These are phyloP conservation scores for Picus viridis DNA, from an alignment of 2,797 vertebrate species.

Conservation along the genomic window DNA sequence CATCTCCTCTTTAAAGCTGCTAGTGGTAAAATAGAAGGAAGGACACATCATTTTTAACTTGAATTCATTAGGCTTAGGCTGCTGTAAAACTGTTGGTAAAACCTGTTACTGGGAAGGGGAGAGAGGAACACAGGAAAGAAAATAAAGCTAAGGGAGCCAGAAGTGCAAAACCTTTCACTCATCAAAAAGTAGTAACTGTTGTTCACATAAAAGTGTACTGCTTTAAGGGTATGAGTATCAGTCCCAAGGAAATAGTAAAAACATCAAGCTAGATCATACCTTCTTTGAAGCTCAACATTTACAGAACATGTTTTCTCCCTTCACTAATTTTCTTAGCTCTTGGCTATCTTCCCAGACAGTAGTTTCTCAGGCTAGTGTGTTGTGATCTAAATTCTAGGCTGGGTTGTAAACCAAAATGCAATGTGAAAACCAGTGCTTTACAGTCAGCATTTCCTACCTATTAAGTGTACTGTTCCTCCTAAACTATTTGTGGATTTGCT, in stretches of 20 bases:
- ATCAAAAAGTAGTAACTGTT: constrained; percentile 34
- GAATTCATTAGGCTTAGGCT: not conserved
- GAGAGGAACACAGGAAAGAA: not conserved
- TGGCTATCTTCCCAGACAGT: constrained; percentile 58
- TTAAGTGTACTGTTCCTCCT: not conserved
- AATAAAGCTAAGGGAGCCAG: not conserved
- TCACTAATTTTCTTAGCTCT: constrained; percentile 54
- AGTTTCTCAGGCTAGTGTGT: constrained; percentile 16
- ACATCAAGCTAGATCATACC: not conserved
- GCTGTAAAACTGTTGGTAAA: not conserved
- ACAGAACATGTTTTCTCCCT: constrained; percentile 28
- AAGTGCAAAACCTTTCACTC: constrained; percentile 4
- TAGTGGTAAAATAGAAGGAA: not conserved
- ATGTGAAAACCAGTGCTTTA: not conserved
- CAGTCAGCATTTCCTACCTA: not conserved
- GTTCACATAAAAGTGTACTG: not conserved
- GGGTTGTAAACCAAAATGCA: constrained; percentile 14
- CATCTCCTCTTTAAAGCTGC: not conserved
- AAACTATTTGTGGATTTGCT: not conserved
- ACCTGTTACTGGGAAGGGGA: not conserved
- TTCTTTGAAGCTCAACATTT: constrained; percentile 32
- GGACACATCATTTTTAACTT: not conserved
- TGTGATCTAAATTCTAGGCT: constrained; percentile 32
- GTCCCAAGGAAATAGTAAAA: constrained; percentile 32
- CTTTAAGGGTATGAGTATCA: constrained; percentile 44